Percentiles rank a stretch among this genome's conserved stretches.
These are phyloP conservation scores for Mythimna albipuncta DNA, from an alignment of 2,888 invertebrate genomes.

Conservation along the genomic window DNA sequence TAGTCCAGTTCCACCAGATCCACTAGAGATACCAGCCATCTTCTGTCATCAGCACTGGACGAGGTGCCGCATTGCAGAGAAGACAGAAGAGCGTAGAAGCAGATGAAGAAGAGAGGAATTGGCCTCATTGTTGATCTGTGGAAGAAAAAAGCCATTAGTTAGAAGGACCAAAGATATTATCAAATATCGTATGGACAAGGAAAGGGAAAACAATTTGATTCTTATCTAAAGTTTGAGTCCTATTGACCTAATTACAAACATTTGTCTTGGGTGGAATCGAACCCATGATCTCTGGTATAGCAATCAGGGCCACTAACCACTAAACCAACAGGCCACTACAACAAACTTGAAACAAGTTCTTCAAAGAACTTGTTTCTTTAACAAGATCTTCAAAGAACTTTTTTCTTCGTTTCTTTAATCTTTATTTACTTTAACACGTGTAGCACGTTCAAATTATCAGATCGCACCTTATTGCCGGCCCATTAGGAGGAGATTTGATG, in stretches of 20 bases:
- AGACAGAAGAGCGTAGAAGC: conserved; percentile 78
- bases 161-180: background rate
- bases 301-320: too few relatives aligned
- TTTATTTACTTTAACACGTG: conserved; percentile 28
- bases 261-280: too few relatives aligned
- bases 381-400: too few relatives aligned
- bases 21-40: conserved; percentile 82
- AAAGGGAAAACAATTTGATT: background rate
- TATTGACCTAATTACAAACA: background rate
- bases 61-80: conserved; percentile 78
- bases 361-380: background rate
- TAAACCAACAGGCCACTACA: too few relatives aligned
- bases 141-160: conserved; percentile 44
- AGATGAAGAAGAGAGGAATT: conserved; percentile 74
- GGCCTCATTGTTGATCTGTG: conserved; percentile 81
- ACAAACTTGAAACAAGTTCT: background rate
- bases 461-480: conserved; percentile 40
- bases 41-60: conserved; percentile 79
- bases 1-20: conserved; percentile 87
- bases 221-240: background rate
- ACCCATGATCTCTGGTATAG: too few relatives aligned
- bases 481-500: conserved; percentile 62
- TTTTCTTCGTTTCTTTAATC: conserved; percentile 11
- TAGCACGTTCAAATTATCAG: conserved; percentile 30
- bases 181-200: background rate